Conservation (phyloP, 2,113 vertebrate genomes). For the Lagopus muta region DNA sequence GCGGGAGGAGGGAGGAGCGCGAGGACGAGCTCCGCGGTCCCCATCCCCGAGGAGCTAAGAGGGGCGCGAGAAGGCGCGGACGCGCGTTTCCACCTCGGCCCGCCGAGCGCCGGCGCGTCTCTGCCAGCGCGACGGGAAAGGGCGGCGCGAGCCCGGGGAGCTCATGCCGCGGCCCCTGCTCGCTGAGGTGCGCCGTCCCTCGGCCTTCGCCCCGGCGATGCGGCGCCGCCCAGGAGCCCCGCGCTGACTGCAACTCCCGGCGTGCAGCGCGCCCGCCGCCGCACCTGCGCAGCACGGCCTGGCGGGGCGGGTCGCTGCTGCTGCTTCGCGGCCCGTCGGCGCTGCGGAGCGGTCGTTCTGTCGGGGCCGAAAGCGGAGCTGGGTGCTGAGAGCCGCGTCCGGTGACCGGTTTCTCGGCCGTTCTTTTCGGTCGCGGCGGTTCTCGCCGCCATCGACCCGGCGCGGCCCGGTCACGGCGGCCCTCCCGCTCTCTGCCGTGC, state of each 20-base stretch:
- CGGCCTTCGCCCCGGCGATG: background rate
- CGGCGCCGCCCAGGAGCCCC: background rate
- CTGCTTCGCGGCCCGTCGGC: rapidly evolving
- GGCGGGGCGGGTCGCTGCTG: rapidly evolving
- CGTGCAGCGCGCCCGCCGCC: background rate
- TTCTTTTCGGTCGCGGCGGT: rapidly evolving
- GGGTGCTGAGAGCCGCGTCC: no score
- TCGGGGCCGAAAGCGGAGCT: background rate
- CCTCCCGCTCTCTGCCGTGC: no score
- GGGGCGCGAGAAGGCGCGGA: rapidly evolving
- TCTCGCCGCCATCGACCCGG: rapidly evolving
- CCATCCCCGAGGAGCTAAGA: rapidly evolving
- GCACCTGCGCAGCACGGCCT: no score
- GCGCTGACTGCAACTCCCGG: constrained; percentile 32
- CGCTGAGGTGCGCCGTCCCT: background rate
- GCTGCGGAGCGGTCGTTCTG: background rate
- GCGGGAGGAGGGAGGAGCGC: rapidly evolving
- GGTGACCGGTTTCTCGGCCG: no score
- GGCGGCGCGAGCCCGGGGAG: background rate
- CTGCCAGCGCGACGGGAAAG: rapidly evolving
- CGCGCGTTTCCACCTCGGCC: rapidly evolving
- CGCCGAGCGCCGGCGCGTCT: rapidly evolving
- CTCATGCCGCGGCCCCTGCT: rapidly evolving
- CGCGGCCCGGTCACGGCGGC: rapidly evolving
- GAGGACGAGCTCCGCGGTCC: rapidly evolving